phyloP scores from a whole-genome alignment of 2,888 invertebrate genomes.

The Papilio gigon region DNA sequence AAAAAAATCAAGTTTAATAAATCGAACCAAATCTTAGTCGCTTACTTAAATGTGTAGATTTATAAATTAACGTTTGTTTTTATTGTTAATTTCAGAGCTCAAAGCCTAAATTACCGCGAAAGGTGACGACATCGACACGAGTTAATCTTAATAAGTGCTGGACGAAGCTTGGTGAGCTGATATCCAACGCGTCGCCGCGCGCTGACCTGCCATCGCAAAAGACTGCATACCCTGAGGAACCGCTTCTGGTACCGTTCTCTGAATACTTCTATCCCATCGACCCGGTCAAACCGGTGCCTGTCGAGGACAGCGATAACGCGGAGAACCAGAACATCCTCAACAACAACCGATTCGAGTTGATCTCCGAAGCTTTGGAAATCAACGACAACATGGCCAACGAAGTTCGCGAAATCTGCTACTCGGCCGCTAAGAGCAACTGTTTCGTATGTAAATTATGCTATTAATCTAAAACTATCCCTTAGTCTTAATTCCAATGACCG shows the following conservation, averaged over 20 bases:
- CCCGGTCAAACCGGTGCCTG: constrained; percentile 70
- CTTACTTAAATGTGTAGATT: constrained; percentile 37
- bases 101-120: constrained; percentile 82
- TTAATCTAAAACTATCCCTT: constrained; percentile 48
- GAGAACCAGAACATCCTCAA: constrained; percentile 76
- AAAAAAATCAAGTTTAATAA: constrained; percentile 19
- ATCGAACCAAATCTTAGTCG: background rate
- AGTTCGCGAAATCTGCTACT: constrained; percentile 81
- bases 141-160: constrained; percentile 86
- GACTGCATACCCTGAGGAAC: constrained; percentile 75
- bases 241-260: constrained; percentile 70
- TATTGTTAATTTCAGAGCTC: constrained; percentile 75
- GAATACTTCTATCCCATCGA: constrained; percentile 72
- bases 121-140: constrained; percentile 80
- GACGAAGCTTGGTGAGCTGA: constrained; percentile 83
- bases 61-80: constrained; percentile 49
- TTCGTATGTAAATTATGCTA: constrained; percentile 77
- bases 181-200: constrained; percentile 74
- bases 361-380: constrained; percentile 72
- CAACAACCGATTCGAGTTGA: constrained; percentile 69
- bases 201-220: constrained; percentile 77
- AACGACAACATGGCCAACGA: constrained; percentile 83
- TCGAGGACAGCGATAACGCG: constrained; percentile 74
- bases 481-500: constrained; percentile 46
- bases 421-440: constrained; percentile 64